These are phyloP conservation scores for Pocillopora damicornis DNA, from an alignment of 64 coral and sea anemone genomes.

Conservation along the genomic window DNA sequence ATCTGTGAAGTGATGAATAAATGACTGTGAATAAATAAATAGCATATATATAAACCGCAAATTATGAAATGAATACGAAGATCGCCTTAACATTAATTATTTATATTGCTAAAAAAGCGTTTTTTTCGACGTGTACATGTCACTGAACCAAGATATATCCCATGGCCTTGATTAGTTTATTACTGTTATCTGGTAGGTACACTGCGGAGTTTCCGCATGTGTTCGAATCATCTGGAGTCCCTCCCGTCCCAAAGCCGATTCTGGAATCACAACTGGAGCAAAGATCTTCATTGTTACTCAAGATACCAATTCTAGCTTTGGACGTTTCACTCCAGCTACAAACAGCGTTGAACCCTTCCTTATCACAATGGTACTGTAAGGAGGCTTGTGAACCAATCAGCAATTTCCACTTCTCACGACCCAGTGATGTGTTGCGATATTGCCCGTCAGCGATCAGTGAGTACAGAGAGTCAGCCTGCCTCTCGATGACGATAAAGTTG, in stretches of 20 bases:
- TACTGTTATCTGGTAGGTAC: background rate
- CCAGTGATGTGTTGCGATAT: background rate
- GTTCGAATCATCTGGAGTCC: background rate
- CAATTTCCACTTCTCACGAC: background rate
- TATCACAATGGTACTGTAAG: background rate
- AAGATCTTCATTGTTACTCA: constrained; percentile 31
- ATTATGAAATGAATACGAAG: too few species aligned
- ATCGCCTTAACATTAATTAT: too few species aligned
- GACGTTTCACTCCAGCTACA: background rate
- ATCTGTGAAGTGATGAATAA: too few species aligned
- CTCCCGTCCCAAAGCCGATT: constrained; percentile 41
- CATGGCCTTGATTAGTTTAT: background rate
- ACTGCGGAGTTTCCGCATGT: constrained; percentile 16
- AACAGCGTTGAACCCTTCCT: background rate
- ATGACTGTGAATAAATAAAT: too few species aligned
- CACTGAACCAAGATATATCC: constrained; percentile 51
- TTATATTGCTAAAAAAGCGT: too few species aligned
- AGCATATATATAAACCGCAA: too few species aligned
- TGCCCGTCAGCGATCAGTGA: constrained; percentile 29
- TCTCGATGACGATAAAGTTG: constrained; percentile 3
- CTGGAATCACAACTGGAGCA: constrained; percentile 13
- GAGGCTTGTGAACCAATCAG: constrained; percentile 2
- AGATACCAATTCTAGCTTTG: constrained; percentile 44
- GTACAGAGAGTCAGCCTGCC: background rate
- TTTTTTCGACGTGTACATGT: background rate